Conservation (phyloP, 2,797 vertebrate genomes). For the Sebastes diploproa region DNA sequence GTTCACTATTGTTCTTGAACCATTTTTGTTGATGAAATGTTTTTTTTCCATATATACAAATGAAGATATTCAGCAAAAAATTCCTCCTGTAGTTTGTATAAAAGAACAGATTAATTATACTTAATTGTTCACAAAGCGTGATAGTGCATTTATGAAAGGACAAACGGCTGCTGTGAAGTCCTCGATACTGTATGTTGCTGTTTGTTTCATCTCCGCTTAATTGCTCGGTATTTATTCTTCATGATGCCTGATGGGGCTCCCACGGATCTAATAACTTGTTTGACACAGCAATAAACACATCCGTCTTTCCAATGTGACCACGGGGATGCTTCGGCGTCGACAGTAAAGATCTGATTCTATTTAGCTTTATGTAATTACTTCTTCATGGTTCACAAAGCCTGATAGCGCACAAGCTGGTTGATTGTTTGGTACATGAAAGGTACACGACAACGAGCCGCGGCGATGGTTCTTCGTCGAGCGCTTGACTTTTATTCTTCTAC, state of each 20-base stretch:
- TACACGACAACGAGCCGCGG: not conserved
- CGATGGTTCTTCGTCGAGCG: not conserved
- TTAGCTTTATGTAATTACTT: conserved; percentile 48
- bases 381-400: conserved; percentile 47
- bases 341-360: conserved; percentile 49
- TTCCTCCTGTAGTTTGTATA: not conserved
- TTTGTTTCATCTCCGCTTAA: conserved; percentile 35
- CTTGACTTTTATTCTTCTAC: not conserved
- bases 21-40: conserved; percentile 30
- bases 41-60: conserved; percentile 15
- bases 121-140: conserved; percentile 16
- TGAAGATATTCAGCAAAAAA: conserved; percentile 14
- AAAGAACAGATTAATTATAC: not conserved
- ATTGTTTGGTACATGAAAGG: conserved; percentile 28
- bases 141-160: not conserved
- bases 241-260: conserved; percentile 23
- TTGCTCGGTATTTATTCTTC: conserved; percentile 43
- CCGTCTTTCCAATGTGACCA: conserved; percentile 29
- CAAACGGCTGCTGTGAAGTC: not conserved
- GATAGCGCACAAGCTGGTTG: not conserved
- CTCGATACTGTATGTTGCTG: not conserved
- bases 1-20: conserved; percentile 28
- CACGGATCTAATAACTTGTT: conserved; percentile 49
- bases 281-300: conserved; percentile 37
- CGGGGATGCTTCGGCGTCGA: conserved; percentile 37